These are phyloP conservation scores for Dryoscopus gambensis DNA, from an alignment of 2,113 vertebrate species.

Conservation along the genomic window DNA sequence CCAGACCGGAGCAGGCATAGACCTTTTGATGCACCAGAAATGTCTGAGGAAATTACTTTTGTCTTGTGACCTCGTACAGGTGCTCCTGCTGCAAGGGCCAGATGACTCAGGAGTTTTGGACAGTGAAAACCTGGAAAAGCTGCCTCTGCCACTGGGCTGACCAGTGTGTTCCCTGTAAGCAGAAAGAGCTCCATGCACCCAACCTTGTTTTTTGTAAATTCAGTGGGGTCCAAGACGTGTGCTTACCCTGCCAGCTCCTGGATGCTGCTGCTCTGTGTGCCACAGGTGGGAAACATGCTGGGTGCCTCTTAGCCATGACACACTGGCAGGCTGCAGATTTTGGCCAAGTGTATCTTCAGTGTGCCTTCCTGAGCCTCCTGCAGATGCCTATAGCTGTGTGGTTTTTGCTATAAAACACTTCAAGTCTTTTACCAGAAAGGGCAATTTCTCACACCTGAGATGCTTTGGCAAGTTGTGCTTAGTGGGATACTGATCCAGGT, in stretches of 20 bases:
- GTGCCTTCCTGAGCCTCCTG: not conserved
- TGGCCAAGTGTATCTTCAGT: not conserved
- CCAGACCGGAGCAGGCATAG: not conserved
- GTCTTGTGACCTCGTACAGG: not conserved
- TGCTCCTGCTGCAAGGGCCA: not conserved
- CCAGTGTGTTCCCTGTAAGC: not conserved
- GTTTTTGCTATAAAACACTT: not conserved
- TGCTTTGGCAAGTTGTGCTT: not conserved
- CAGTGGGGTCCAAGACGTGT: fast-evolving
- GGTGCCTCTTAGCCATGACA: fast-evolving
- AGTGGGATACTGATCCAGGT: fast-evolving
- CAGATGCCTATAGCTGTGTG: not conserved
- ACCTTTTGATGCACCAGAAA: not conserved
- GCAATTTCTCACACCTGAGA: not conserved
- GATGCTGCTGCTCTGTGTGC: not conserved
- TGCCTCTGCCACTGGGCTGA: not conserved
- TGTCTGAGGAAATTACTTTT: fast-evolving
- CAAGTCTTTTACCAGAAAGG: not conserved
- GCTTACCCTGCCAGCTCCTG: not conserved
- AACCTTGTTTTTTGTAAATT: not conserved
- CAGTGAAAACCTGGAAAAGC: not conserved
- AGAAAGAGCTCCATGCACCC: not conserved
- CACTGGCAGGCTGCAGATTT: not conserved
- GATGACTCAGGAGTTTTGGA: not conserved
- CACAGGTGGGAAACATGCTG: fast-evolving